These are phyloP conservation scores for Sinopyrophorus schimmeli DNA, from an alignment of 2,888 invertebrate species.

Conservation along the genomic window DNA sequence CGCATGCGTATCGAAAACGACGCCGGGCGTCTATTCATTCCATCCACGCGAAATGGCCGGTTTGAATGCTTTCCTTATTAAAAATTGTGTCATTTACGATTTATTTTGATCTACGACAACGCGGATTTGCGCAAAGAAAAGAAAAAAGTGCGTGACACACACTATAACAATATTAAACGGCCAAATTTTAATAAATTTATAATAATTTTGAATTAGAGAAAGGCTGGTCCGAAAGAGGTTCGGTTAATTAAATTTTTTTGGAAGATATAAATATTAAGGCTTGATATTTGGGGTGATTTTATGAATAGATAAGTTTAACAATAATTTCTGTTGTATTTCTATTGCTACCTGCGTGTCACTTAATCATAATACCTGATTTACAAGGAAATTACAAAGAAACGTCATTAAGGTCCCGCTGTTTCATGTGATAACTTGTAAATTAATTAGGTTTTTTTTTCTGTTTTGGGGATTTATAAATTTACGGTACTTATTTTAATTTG, in stretches of 20 bases:
- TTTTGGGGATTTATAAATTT: constrained; percentile 8
- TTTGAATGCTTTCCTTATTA: constrained; percentile 25
- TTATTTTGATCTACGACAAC: no score
- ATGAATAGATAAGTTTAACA: background rate
- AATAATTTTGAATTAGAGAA: no score
- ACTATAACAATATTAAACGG: no score
- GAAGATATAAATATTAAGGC: no score
- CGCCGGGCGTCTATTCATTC: constrained; percentile 33
- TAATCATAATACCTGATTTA: constrained; percentile 9
- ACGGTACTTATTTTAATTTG: no score
- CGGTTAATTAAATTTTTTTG: no score
- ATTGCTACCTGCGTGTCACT: constrained; percentile 5
- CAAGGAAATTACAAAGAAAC: constrained; percentile 13
- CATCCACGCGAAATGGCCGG: constrained; percentile 41
- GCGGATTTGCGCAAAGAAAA: no score
- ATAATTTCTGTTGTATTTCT: background rate
- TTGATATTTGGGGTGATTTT: constrained; percentile 1
- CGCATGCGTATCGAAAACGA: constrained; percentile 36
- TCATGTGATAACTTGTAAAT: constrained; percentile 17
- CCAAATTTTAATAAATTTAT: no score
- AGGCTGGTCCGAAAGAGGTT: no score
- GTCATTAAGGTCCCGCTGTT: constrained; percentile 9
- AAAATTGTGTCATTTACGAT: constrained; percentile 6
- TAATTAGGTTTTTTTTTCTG: constrained; percentile 11
- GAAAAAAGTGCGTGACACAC: no score